Evolutionary conservation across 1,140 invertebrate genomes (phyloP), one percentile per base, ranked within the genome.

Genomic region (Spodoptera frugiperda): DNA sequence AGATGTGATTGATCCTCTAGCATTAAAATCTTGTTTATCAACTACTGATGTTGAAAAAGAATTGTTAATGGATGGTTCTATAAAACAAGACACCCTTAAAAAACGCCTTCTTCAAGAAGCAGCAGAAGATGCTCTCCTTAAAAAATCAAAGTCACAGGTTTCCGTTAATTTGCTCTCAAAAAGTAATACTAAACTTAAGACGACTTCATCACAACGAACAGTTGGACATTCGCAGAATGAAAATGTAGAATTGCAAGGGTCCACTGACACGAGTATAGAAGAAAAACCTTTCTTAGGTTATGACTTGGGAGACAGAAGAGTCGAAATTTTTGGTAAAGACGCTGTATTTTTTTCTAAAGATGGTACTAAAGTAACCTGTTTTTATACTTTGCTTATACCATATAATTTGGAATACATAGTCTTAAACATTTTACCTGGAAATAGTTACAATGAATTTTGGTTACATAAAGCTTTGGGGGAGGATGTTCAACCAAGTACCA

Each of bases 321-420:
- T 95, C 30, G 94, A 95, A 84, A 88, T 94, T 14, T 91, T 92
- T 76, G 91, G 94, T 71, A 86, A 90, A 76, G 89, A 86, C 77
- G 87, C 86, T 4, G 88, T 79, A 57, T 95, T 90, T 84, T 90
- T 89, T 76, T 94, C 93, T 3, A 84, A 86, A 70, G 95, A 95
- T 76, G 94, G 94, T 3, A 94, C 93, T 10, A 77, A 84, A 30
- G 84, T 95, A 8, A 78, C 72, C 2, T 87, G 92, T 25, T 82
- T 83, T 55, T 89, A 92, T 72, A 94, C 91, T 49, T 85, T 92
- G 15, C 91, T 94, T 83, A 91, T 95, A 77, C 91, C 93, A 17
- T 88, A 79, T 9, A 91, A 92, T 78, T 54, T 88, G 39, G 92
- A 88, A 83, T 88, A 84, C 67, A 89, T 92, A 33, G 75, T 76